Conservation (phyloP, 2,797 vertebrate species). For the Mormyrops attenuatus region DNA sequence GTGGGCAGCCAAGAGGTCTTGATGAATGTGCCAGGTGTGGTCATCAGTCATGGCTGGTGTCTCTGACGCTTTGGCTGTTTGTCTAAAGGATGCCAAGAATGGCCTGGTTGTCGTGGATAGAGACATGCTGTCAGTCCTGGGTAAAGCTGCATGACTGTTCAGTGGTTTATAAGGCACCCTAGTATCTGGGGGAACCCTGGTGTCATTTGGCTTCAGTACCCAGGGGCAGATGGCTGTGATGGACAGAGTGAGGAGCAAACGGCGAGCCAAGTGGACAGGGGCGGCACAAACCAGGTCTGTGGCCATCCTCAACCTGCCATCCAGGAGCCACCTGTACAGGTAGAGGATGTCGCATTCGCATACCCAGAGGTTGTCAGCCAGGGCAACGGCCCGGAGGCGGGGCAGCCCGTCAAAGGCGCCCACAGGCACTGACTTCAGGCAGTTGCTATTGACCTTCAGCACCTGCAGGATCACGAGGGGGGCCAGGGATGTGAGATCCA, state of each 20-base stretch:
- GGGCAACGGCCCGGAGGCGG: conserved; percentile 54
- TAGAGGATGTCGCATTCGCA: conserved; percentile 70
- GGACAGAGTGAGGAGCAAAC: conserved; percentile 60
- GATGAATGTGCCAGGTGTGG: background rate
- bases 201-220: conserved; percentile 45
- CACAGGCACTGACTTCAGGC: conserved; percentile 62
- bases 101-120: conserved; percentile 1
- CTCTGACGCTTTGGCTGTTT: conserved; percentile 1
- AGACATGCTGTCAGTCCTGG: background rate
- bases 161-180: background rate
- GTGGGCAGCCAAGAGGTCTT: conserved; percentile 12
- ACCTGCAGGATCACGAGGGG: conserved; percentile 62
- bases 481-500: conserved; percentile 57
- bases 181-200: conserved; percentile 16
- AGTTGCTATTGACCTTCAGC: conserved; percentile 68
- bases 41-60: background rate
- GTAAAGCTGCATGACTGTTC: background rate
- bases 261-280: conserved; percentile 59
- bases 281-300: conserved; percentile 60
- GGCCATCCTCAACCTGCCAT: conserved; percentile 52
- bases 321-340: conserved; percentile 65
- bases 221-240: conserved; percentile 59
- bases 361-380: conserved; percentile 63
- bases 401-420: conserved; percentile 56
- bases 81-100: background rate